phyloP scores from a whole-genome alignment of 1,140 invertebrate species.

The Aethina tumida region DNA sequence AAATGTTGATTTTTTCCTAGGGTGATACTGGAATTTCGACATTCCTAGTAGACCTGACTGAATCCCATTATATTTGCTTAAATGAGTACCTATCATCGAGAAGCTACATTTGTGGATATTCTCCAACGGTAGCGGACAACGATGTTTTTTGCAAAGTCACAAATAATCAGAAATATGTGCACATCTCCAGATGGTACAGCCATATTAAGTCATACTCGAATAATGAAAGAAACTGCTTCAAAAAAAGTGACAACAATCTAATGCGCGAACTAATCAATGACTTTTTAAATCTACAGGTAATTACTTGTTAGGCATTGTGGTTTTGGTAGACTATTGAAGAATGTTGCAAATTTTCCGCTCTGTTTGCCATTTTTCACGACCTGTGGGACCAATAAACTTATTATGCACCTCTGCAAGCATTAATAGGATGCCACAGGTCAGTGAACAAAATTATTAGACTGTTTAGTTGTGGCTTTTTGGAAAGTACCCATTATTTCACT shows the following conservation, averaged over 20 bases:
- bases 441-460: slow-evolving; percentile 17
- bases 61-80: slow-evolving; percentile 26
- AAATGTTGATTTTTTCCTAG: slow-evolving; percentile 16
- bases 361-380: slow-evolving; percentile 21
- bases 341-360: slow-evolving; percentile 16
- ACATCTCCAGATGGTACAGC: slow-evolving; percentile 48
- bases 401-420: slow-evolving; percentile 17
- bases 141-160: slow-evolving; percentile 34
- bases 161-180: slow-evolving; percentile 35
- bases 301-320: slow-evolving; percentile 15
- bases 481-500: no score
- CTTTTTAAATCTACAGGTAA: slow-evolving; percentile 22
- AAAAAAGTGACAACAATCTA: slow-evolving; percentile 6
- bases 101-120: slow-evolving; percentile 47
- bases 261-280: slow-evolving; percentile 10
- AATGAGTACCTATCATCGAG: slow-evolving; percentile 38
- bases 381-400: slow-evolving; percentile 17
- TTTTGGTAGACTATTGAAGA: slow-evolving; percentile 21
- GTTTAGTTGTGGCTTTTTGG: background rate
- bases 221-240: slow-evolving; percentile 35
- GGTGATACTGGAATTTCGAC: slow-evolving; percentile 16
- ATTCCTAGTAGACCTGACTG: slow-evolving; percentile 14
- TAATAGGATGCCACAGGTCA: slow-evolving; percentile 30
- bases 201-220: slow-evolving; percentile 48
- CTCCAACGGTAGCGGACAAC: slow-evolving; percentile 41